Evolutionary conservation across 2,113 vertebrate genomes (phyloP).

Genomic region (Dipodomys stephensi): DNA sequence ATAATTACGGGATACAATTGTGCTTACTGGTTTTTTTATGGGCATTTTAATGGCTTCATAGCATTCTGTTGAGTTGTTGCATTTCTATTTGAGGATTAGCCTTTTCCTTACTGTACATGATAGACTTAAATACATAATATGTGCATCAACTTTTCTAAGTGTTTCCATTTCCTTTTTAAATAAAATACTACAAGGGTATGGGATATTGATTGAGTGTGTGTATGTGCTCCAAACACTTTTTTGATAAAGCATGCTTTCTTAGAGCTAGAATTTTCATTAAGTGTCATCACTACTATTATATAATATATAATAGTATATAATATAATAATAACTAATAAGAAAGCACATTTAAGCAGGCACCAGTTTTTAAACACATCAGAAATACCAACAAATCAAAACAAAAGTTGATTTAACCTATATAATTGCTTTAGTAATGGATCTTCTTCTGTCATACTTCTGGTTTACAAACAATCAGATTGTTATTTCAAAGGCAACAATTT

Average conservation of each 20-base stretch:
- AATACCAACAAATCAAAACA: slow-evolving; percentile 9
- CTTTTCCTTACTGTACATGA: neutral
- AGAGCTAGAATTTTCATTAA: neutral
- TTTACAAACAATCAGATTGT: neutral
- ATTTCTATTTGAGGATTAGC: neutral
- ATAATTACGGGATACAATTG: neutral
- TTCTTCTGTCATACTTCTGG: neutral
- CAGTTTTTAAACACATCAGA: neutral
- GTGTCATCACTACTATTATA: neutral
- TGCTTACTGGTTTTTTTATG: neutral
- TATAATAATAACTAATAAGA: neutral
- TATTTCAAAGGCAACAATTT: neutral
- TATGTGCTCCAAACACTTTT: neutral
- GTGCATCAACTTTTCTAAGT: neutral
- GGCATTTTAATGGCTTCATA: neutral
- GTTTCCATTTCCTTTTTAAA: neutral
- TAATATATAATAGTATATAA: no score
- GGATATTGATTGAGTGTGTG: neutral
- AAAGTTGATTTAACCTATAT: neutral
- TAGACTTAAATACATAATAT: neutral
- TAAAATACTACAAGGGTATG: neutral
- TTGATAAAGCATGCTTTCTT: neutral
- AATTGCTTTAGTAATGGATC: neutral
- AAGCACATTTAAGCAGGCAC: slow-evolving; percentile 3
- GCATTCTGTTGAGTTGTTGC: neutral